A percentile compares a stretch with the other conserved stretches of the same genome.
These are phyloP conservation scores for Bufo gargarizans DNA, from an alignment of 2,113 vertebrate species.

Conservation along the genomic window DNA sequence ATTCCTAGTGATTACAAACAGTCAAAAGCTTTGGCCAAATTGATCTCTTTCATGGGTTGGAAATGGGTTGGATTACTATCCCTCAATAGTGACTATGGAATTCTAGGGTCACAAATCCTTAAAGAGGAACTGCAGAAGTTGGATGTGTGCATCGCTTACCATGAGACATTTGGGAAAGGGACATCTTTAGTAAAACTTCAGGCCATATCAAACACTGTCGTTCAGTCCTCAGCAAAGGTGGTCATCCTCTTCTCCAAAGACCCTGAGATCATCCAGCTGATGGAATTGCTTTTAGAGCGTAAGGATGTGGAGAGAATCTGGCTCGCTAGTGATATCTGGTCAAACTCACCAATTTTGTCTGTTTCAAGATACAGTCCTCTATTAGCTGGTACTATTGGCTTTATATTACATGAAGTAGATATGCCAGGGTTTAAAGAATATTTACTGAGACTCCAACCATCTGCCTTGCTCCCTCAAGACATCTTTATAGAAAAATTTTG, in stretches of 20 bases:
- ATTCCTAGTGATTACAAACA: constrained; percentile 60
- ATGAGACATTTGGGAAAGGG: constrained; percentile 21
- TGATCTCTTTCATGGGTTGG: constrained; percentile 53
- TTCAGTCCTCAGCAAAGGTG: constrained; percentile 19
- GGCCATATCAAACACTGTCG: not conserved
- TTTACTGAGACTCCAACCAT: not conserved
- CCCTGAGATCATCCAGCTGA: not conserved
- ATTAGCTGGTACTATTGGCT: constrained; percentile 16
- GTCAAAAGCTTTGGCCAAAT: constrained; percentile 48
- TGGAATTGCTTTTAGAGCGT: constrained; percentile 1
- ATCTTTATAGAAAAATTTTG: constrained; percentile 22
- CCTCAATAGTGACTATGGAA: constrained; percentile 36
- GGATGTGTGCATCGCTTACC: constrained; percentile 32
- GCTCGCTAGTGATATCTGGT: constrained; percentile 25
- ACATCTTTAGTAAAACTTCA: constrained; percentile 14
- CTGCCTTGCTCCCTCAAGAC: constrained; percentile 9
- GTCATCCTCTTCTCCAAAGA: constrained; percentile 39
- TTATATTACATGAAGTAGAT: not conserved
- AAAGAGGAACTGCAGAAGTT: constrained; percentile 31
- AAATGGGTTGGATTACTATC: constrained; percentile 41
- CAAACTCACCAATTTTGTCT: constrained; percentile 6
- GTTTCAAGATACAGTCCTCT: not conserved
- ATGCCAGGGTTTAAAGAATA: constrained; percentile 12
- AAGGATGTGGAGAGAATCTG: not conserved
- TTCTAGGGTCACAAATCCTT: constrained; percentile 42